A percentile compares a stretch with the other conserved stretches of the same genome.
phyloP scores from a whole-genome alignment of 23 tunicate genomes.

The Botrylloides violaceus region DNA sequence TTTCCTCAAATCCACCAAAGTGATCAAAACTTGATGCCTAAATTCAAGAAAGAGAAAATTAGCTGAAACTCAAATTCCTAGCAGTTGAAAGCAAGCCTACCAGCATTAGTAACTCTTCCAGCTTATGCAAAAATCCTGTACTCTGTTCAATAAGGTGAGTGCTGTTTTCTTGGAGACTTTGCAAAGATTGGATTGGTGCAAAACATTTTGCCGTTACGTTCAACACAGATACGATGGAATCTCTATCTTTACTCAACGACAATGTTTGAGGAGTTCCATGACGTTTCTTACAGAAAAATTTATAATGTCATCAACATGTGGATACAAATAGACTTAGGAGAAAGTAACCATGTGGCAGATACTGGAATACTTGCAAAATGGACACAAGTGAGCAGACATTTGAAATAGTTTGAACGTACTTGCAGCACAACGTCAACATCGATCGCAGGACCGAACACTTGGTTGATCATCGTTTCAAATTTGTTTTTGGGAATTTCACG shows the following conservation, averaged over 20 bases:
- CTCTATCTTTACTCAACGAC: not conserved
- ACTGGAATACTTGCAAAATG: too few species aligned
- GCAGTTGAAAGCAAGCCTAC: too few species aligned
- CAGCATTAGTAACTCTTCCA: not conserved
- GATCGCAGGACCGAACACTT: slow-evolving; percentile 2
- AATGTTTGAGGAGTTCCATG: not conserved
- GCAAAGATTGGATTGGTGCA: not conserved
- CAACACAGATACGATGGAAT: not conserved
- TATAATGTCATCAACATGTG: too few species aligned
- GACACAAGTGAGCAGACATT: too few species aligned
- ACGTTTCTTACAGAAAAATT: too few species aligned
- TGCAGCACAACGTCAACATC: not conserved
- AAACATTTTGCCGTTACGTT: not conserved
- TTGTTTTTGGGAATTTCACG: not conserved
- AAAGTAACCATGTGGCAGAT: too few species aligned
- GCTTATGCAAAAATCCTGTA: not conserved
- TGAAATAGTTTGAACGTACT: too few species aligned
- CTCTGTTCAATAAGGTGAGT: not conserved
- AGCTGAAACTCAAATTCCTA: too few species aligned
- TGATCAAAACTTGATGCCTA: not conserved
- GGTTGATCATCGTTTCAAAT: not conserved
- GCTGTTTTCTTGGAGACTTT: not conserved
- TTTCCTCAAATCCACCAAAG: not conserved
- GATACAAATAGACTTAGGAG: too few species aligned
- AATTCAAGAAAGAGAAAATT: not conserved